phyloP scores from a whole-genome alignment of 1,140 invertebrate genomes.

The Choristoneura fumiferana region DNA sequence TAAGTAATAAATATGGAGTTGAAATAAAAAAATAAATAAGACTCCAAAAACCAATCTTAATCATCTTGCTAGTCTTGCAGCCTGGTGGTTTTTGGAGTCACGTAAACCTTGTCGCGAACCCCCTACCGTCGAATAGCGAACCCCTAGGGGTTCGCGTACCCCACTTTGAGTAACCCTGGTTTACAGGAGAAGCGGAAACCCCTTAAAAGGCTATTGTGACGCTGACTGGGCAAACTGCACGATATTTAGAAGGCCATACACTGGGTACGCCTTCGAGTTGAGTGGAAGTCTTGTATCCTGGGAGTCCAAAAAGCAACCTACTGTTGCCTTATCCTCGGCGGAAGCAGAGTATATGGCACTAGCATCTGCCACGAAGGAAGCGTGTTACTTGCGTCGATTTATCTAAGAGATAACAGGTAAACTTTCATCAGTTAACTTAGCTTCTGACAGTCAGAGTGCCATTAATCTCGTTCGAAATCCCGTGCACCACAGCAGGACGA shows the following conservation, averaged over 20 bases:
- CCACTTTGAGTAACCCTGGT: too few relatives aligned
- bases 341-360: slow-evolving; percentile 59
- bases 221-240: slow-evolving; percentile 27
- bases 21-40: too few relatives aligned
- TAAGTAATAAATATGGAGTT: too few relatives aligned
- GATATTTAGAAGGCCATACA: neutral
- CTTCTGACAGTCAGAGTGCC: slow-evolving; percentile 21
- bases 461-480: slow-evolving; percentile 40
- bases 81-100: too few relatives aligned
- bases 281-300: slow-evolving; percentile 37
- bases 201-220: too few relatives aligned
- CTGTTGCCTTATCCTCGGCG: slow-evolving; percentile 43
- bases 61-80: too few relatives aligned
- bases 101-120: too few relatives aligned
- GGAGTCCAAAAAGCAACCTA: slow-evolving; percentile 43
- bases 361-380: slow-evolving; percentile 33
- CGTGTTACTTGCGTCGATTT: slow-evolving; percentile 38
- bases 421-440: neutral
- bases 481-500: slow-evolving; percentile 48
- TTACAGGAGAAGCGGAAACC: neutral
- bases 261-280: neutral
- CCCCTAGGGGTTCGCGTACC: too few relatives aligned
- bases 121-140: too few relatives aligned
- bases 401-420: slow-evolving; percentile 22
- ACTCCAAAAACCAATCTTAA: too few relatives aligned